Base-by-base conservation (phyloP, 2,113 vertebrate species). In the Lontra canadensis region DNA sequence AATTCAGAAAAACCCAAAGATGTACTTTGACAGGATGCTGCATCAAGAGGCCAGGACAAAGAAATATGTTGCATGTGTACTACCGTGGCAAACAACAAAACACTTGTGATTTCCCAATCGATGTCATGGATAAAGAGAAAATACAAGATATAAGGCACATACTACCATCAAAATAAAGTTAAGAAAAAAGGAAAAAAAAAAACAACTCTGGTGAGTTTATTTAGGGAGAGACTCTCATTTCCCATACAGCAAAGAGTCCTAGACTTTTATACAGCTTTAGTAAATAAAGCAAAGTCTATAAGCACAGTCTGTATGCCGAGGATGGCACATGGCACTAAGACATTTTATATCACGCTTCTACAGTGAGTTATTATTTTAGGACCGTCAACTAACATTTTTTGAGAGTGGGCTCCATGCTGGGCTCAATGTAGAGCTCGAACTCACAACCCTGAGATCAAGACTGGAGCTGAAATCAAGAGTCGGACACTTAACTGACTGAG, bases 1-100 rank as follows among this genome's bases (percentile, higher is more conserved):
- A 90, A 80, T 71, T 83, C 69, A 83, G 85, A 90, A 97, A 65
- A 94, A 79, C n/a, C 69, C 71, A 80, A 97, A 61, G 18, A 55
- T 94, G 52, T 81, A 44, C 47, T 92, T 57, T 96, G 86, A 82
- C 4, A 91, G 55, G 65, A 93, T 4, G 15, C 59, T 71, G 65
- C 47, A 67, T 26, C 59, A 31, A 73, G 52, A 90, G 21, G 79
- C 61, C 29, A 39, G 57, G 86, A 18, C 76, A 52, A 95, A 73
- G 55, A 55, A 65, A 57, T 47, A 47, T 9, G 4, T 11, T 4
- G 7, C 9, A 17, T 0, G 8, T 63, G 42, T 31, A 49, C 29
- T 34, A 87, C 1, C n/a, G 74, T 59, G 55, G n/a, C 78, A 34
- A 90, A 81, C 25, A 80, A 65, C 21, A 67, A 71, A 44, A 90